These are phyloP conservation scores for Trissolcus basalis DNA, from an alignment of 1,140 invertebrate genomes.

Conservation along the genomic window DNA sequence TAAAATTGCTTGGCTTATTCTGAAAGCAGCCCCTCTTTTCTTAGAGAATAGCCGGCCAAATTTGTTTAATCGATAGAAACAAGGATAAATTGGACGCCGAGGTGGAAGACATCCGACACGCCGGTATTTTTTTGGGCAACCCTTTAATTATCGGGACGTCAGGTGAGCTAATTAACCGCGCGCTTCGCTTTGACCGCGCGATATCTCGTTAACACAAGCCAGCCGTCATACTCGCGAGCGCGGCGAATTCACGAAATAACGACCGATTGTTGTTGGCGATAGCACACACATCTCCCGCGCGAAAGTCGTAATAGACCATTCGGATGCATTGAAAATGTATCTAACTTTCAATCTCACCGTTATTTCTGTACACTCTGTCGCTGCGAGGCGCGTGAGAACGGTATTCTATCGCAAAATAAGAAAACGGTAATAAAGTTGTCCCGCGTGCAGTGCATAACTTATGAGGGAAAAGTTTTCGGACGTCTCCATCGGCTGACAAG, in stretches of 20 bases:
- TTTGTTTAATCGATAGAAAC: conserved; percentile 68
- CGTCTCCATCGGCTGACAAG: conserved; percentile 14
- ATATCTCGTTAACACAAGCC: conserved; percentile 12
- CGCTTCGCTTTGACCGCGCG: not conserved
- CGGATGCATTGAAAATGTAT: conserved; percentile 40
- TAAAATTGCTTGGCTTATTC: conserved; percentile 22
- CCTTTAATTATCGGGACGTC: conserved; percentile 65
- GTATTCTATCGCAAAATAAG: conserved; percentile 28
- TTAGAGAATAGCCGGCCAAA: conserved; percentile 66
- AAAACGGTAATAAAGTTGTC: conserved; percentile 48
- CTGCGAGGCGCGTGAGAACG: conserved; percentile 47
- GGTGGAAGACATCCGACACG: conserved; percentile 67
- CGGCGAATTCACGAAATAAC: conserved; percentile 13
- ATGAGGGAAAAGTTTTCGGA: conserved; percentile 23
- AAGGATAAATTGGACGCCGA: conserved; percentile 63
- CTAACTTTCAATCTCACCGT: conserved; percentile 45
- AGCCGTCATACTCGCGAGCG: conserved; percentile 9
- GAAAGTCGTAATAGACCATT: conserved; percentile 39
- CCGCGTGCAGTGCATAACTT: conserved; percentile 13
- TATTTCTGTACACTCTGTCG: conserved; percentile 24
- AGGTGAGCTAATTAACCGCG: conserved; percentile 55
- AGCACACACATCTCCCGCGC: conserved; percentile 25
- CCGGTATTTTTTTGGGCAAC: conserved; percentile 66
- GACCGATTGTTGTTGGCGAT: conserved; percentile 18
- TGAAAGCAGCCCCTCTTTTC: conserved; percentile 7